Evolutionary conservation across 2,797 vertebrate species (phyloP).

Genomic region (Melanotaenia maccullochi): DNA sequence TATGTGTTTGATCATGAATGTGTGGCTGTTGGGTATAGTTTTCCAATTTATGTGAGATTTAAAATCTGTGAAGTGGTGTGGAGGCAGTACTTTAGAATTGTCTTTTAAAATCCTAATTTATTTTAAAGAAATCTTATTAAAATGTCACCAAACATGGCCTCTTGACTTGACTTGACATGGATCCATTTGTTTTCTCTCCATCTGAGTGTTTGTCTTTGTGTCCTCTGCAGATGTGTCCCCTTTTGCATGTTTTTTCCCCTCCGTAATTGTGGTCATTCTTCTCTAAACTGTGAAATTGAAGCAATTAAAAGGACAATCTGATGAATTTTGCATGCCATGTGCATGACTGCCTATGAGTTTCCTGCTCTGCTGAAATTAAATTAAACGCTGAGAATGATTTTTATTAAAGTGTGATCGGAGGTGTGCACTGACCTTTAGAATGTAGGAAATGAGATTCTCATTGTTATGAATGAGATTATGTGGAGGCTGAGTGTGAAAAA

Average conservation of each 20-base stretch:
- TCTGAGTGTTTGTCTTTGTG: constrained; percentile 24
- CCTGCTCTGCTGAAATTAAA: constrained; percentile 82
- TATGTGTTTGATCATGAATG: constrained; percentile 28
- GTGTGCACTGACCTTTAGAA: constrained; percentile 86
- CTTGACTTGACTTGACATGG: constrained; percentile 47
- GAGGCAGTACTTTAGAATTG: constrained; percentile 28
- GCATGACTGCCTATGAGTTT: constrained; percentile 75
- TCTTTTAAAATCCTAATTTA: neutral
- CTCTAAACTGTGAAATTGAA: constrained; percentile 79
- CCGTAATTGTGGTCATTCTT: constrained; percentile 69
- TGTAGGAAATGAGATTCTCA: constrained; percentile 84
- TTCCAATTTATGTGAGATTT: constrained; percentile 71
- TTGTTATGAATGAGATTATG: constrained; percentile 85
- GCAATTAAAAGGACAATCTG: constrained; percentile 81
- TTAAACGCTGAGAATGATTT: constrained; percentile 84
- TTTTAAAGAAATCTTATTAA: constrained; percentile 32
- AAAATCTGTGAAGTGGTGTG: constrained; percentile 65
- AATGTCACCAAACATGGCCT: constrained; percentile 53
- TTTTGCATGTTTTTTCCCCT: constrained; percentile 43
- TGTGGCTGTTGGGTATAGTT: constrained; percentile 47
- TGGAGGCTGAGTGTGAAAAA: constrained; percentile 67
- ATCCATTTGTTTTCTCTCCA: constrained; percentile 36
- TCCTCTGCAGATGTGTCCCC: constrained; percentile 48
- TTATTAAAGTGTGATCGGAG: constrained; percentile 87
- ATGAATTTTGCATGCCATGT: constrained; percentile 77